Evolutionary conservation across 2,888 invertebrate genomes (phyloP), one percentile per base, ranked within the genome.

Genomic region (Tiliacea citrago): DNA sequence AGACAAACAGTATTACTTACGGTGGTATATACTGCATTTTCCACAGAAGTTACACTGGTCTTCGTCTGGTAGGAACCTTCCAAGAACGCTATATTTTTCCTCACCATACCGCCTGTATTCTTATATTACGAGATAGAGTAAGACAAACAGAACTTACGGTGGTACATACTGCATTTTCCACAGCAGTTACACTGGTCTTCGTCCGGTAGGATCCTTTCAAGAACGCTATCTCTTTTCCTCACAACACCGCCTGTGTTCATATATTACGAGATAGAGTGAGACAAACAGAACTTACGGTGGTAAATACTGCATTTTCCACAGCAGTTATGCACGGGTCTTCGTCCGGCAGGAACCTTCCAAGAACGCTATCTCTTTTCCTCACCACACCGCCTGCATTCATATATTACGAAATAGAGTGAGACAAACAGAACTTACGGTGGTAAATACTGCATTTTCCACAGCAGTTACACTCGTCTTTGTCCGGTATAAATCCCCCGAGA

Each of bases 21-120:
- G 96, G 35, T 93, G 92, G n/a, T 92, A 95, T 29, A 88, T 57
- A 82, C 96, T 96, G 86, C 96, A 96, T 9, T 77, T 86, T 0
- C 96, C 96, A 16, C 96, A 96, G 81, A 96, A 96, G 88, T 96
- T 96, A 83, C 96, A 96, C 45, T 90, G 89, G 0, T 92, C 90
- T 75, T 88, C 93, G 67, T 94, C 94, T 0, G 96, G 96, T 5
- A 95, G 76, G 86, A 94, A 96, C 0, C 95, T 95, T 0, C 96
- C 96, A 0, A 84, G 86, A 0, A 87, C 57, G 51, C 96, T 96
- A 21, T 90, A 81, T 0, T 66, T 58, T 96, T 8, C 10, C 5
- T 58, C 9, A 2, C 12, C 42, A 45, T n/a, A 24, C 21, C 16
- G 9, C 24, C 4, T 13, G 6, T 0, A 18, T 16, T 39, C 35